Evolutionary conservation across 2,797 vertebrate species (phyloP).

Genomic region (Bucorvus abyssinicus): DNA sequence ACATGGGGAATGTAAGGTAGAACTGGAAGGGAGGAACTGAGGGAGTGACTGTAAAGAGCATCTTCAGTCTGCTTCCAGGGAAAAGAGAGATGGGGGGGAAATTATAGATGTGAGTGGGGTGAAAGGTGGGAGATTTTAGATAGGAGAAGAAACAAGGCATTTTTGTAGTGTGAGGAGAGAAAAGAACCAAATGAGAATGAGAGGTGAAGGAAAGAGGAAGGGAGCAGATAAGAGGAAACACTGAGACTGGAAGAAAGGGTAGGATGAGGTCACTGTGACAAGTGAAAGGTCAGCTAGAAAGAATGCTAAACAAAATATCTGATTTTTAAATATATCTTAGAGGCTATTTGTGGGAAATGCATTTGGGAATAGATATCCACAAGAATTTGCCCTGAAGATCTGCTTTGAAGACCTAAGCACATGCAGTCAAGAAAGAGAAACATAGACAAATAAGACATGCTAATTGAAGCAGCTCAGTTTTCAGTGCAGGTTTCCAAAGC

Average conservation of each 20-base stretch:
- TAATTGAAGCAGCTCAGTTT: conserved; percentile 30
- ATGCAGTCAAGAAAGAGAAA: conserved; percentile 29
- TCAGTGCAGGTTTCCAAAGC: conserved; percentile 4
- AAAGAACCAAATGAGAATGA: neutral
- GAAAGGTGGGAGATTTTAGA: neutral
- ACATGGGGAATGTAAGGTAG: neutral
- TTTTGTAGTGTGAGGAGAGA: neutral
- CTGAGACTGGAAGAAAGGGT: neutral
- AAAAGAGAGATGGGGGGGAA: neutral
- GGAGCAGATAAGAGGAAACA: conserved; percentile 6
- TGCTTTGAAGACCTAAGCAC: conserved; percentile 52
- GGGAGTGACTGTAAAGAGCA: neutral
- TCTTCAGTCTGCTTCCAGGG: neutral
- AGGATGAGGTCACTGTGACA: conserved; percentile 22
- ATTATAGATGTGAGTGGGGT: neutral
- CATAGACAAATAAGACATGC: neutral
- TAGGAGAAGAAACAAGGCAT: neutral
- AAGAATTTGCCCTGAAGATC: conserved; percentile 65
- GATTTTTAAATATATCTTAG: conserved; percentile 51
- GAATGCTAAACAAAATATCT: conserved; percentile 58
- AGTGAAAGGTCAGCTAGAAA: conserved; percentile 14
- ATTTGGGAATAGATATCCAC: conserved; percentile 53
- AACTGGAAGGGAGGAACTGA: neutral
- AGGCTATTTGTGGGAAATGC: conserved; percentile 41
- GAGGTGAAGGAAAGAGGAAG: conserved; percentile 16